phyloP scores from a whole-genome alignment of 2,888 invertebrate genomes.

The Nowickia ferox region DNA sequence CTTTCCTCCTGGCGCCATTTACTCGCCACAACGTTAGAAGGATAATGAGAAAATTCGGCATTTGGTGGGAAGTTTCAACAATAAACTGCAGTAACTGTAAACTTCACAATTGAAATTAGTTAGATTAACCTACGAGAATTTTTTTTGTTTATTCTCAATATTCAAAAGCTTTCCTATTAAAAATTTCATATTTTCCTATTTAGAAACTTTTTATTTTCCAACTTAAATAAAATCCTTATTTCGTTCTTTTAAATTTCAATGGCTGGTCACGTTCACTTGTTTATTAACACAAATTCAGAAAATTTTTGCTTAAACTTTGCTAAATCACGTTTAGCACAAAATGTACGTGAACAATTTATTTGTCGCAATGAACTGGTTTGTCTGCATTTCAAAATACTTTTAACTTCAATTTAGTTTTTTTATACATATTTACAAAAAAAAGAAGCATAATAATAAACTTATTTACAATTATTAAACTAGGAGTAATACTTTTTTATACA shows the following conservation, averaged over 20 bases:
- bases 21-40: too few species aligned
- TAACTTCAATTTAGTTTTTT: background rate
- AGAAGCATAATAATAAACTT: background rate
- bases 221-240: background rate
- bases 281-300: constrained; percentile 25
- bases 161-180: background rate
- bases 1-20: too few species aligned
- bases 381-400: constrained; percentile 9
- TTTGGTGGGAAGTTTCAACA: too few species aligned
- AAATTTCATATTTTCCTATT: too few species aligned
- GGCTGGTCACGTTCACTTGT: constrained; percentile 19
- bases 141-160: background rate
- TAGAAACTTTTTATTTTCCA: background rate
- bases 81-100: too few species aligned
- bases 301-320: constrained; percentile 32
- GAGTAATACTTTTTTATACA: background rate
- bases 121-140: too few species aligned
- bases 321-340: constrained; percentile 51
- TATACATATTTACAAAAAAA: background rate
- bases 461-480: background rate
- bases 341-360: constrained; percentile 58
- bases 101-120: too few species aligned
- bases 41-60: too few species aligned
- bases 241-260: background rate
- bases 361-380: constrained; percentile 44